A percentile compares a stretch with the other conserved stretches of the same genome.
Conservation (phyloP, 2,797 vertebrate species). For the Malacoraja senta region DNA sequence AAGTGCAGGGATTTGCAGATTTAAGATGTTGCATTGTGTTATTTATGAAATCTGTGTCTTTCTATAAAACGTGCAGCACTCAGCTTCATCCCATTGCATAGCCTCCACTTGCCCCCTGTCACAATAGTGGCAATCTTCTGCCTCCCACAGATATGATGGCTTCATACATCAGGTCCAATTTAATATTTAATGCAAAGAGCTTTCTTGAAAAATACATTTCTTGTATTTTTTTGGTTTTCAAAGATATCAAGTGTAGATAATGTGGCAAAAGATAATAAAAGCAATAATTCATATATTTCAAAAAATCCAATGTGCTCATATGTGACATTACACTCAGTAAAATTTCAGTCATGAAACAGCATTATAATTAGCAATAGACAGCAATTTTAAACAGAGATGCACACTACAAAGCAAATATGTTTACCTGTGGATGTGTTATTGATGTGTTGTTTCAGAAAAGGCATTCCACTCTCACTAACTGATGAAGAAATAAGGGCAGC, state of each 20-base stretch:
- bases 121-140: background rate
- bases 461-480: background rate
- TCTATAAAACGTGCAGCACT: background rate
- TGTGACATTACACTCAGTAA: background rate
- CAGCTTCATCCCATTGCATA: background rate
- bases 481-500: no score
- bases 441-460: background rate
- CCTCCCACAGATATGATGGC: background rate
- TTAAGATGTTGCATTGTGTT: background rate
- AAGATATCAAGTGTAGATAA: background rate
- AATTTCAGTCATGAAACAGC: background rate
- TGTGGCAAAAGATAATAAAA: background rate
- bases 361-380: no score
- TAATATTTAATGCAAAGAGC: constrained; percentile 1
- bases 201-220: background rate
- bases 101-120: background rate
- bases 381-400: background rate
- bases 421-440: background rate
- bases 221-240: background rate
- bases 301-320: background rate
- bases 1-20: background rate
- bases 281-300: constrained; percentile 4
- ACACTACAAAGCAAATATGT: background rate
- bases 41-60: background rate
- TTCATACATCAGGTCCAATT: background rate